Percentiles rank a stretch among this genome's conserved stretches.
Conservation (phyloP, 2,888 invertebrate genomes). For the Listrodromus nycthemerus region DNA sequence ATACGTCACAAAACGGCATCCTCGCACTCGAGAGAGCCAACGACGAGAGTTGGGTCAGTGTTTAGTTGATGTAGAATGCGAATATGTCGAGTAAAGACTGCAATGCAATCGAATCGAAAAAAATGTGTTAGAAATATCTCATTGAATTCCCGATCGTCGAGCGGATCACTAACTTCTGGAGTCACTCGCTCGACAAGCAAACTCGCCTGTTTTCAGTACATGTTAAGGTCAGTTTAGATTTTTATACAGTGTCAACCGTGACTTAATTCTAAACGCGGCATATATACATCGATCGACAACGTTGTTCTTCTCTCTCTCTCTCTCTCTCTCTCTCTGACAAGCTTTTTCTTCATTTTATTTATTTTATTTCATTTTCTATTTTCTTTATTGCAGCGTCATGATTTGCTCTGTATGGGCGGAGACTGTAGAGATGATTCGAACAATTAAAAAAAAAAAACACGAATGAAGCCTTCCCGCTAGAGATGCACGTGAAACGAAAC, state of each 20-base stretch:
- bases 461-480: constrained; percentile 24
- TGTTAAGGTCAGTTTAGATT: constrained; percentile 82
- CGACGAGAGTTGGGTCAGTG: constrained; percentile 19
- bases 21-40: constrained; percentile 23
- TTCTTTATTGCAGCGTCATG: constrained; percentile 23
- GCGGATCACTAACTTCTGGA: not conserved
- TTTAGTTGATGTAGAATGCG: not conserved
- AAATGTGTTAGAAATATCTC: constrained; percentile 29
- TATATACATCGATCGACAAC: constrained; percentile 63
- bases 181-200: constrained; percentile 61
- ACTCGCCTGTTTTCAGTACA: constrained; percentile 78
- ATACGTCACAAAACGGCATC: constrained; percentile 47
- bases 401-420: constrained; percentile 42
- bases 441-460: constrained; percentile 26
- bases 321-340: constrained; percentile 38
- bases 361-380: constrained; percentile 43
- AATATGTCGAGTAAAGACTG: constrained; percentile 13
- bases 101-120: constrained; percentile 23
- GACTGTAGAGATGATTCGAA: constrained; percentile 48
- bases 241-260: constrained; percentile 79
- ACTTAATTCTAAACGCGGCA: constrained; percentile 66
- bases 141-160: constrained; percentile 25
- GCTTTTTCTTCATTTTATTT: constrained; percentile 43
- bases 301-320: constrained; percentile 43
- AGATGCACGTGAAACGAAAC: constrained; percentile 33